phyloP scores from a whole-genome alignment of 2,113 vertebrate genomes.

The Aspiorhynchus laticeps region DNA sequence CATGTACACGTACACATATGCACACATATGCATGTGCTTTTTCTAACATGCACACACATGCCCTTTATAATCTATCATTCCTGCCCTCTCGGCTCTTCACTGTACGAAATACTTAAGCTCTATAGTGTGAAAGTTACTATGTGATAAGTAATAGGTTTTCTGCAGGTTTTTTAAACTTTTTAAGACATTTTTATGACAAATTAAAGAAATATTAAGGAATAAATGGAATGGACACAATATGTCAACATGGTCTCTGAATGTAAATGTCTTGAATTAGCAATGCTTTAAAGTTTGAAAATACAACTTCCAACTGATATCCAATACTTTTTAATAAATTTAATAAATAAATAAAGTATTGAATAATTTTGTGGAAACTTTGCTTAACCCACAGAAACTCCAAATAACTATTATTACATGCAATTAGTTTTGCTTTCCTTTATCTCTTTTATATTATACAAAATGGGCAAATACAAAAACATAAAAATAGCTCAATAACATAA shows the following conservation, averaged over 20 bases:
- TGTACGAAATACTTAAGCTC: not conserved
- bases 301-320: too few relatives aligned
- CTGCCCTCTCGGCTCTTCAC: not conserved
- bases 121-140: not conserved
- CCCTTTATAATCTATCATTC: not conserved
- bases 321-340: too few relatives aligned
- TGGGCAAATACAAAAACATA: not conserved
- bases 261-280: too few relatives aligned
- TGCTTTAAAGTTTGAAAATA: too few relatives aligned
- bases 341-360: too few relatives aligned
- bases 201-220: too few relatives aligned
- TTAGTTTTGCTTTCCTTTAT: not conserved
- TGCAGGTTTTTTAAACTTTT: not conserved
- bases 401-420: not conserved
- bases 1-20: not conserved
- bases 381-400: too few relatives aligned
- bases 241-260: too few relatives aligned
- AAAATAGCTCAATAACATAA: not conserved
- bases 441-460: not conserved
- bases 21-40: not conserved
- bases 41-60: not conserved
- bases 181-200: too few relatives aligned
- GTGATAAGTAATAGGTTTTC: not conserved
- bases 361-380: too few relatives aligned
- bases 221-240: too few relatives aligned